These are phyloP conservation scores for Stichodactyla helianthus DNA, from an alignment of 64 coral and sea anemone species.

Conservation along the genomic window DNA sequence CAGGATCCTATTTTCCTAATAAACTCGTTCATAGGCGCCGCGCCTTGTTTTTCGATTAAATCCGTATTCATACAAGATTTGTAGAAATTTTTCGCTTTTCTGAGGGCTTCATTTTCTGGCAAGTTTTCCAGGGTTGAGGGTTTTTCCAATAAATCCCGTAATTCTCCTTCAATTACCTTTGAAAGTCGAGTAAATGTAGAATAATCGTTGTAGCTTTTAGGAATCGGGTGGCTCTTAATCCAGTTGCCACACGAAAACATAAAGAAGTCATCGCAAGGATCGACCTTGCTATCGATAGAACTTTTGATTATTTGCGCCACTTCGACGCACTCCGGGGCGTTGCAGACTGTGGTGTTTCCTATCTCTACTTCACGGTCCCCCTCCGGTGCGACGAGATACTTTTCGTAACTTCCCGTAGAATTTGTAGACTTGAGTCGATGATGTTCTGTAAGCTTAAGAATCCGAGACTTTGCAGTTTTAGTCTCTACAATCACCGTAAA, in stretches of 20 bases:
- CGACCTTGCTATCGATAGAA: slow-evolving; percentile 45
- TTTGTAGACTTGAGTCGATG: background rate
- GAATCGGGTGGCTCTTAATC: slow-evolving; percentile 76
- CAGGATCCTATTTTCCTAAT: slow-evolving; percentile 86
- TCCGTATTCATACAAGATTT: slow-evolving; percentile 68
- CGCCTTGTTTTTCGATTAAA: slow-evolving; percentile 70
- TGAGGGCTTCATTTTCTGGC: slow-evolving; percentile 65
- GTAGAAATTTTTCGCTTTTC: slow-evolving; percentile 75
- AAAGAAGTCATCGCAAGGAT: slow-evolving; percentile 80
- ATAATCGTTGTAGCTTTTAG: slow-evolving; percentile 89
- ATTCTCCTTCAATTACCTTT: slow-evolving; percentile 66
- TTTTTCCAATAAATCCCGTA: slow-evolving; percentile 47
- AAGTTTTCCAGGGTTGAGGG: slow-evolving; percentile 25
- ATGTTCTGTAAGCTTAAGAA: background rate
- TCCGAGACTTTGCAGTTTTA: background rate
- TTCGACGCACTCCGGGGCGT: slow-evolving; percentile 43
- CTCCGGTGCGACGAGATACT: background rate
- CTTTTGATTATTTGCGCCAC: slow-evolving; percentile 52
- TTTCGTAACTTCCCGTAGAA: background rate
- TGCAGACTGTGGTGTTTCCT: slow-evolving; percentile 26
- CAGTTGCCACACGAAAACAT: slow-evolving; percentile 74
- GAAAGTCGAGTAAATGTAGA: slow-evolving; percentile 84
- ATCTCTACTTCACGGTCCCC: background rate
- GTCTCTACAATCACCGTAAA: background rate
- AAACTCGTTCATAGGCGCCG: slow-evolving; percentile 64